These are phyloP conservation scores for Otolemur garnettii DNA, from an alignment of 2,113 vertebrate genomes.

Conservation along the genomic window DNA sequence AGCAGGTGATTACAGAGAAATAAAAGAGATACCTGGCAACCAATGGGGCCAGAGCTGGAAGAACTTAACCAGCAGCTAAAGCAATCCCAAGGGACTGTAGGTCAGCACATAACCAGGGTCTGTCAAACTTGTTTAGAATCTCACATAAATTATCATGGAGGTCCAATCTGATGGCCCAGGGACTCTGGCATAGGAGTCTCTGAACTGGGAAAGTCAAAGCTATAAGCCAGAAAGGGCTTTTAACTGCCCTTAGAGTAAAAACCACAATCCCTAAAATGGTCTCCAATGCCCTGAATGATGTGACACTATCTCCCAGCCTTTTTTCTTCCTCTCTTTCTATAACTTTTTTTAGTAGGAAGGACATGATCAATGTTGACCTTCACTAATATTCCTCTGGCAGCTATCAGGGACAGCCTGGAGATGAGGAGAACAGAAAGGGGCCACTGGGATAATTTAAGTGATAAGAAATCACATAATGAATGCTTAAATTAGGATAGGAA, in stretches of 20 bases:
- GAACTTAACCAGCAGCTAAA: not conserved
- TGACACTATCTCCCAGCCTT: not conserved
- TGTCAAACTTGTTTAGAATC: not conserved
- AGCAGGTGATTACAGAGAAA: slow-evolving; percentile 49
- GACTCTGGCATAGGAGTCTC: not conserved
- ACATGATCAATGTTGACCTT: not conserved
- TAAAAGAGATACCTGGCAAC: slow-evolving; percentile 34
- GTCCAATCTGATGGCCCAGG: not conserved
- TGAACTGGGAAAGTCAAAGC: slow-evolving; percentile 54
- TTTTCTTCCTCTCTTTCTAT: not conserved
- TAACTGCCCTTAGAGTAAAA: slow-evolving; percentile 29
- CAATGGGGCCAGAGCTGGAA: not conserved
- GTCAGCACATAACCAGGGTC: not conserved
- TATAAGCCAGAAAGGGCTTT: slow-evolving; percentile 23
- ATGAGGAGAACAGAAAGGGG: not conserved
- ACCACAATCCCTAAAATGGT: slow-evolving; percentile 6
- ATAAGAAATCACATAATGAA: slow-evolving; percentile 31
- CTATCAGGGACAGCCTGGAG: not conserved
- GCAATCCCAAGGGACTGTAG: not conserved
- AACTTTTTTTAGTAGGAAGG: slow-evolving; percentile 18
- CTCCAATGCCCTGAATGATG: not conserved
- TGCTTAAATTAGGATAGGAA: slow-evolving; percentile 27
- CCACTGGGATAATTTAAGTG: not conserved
- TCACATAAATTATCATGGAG: not conserved
- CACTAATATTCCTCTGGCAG: slow-evolving; percentile 19